These are phyloP conservation scores for Lobophora halterata DNA, from an alignment of 2,888 invertebrate species.

Conservation along the genomic window DNA sequence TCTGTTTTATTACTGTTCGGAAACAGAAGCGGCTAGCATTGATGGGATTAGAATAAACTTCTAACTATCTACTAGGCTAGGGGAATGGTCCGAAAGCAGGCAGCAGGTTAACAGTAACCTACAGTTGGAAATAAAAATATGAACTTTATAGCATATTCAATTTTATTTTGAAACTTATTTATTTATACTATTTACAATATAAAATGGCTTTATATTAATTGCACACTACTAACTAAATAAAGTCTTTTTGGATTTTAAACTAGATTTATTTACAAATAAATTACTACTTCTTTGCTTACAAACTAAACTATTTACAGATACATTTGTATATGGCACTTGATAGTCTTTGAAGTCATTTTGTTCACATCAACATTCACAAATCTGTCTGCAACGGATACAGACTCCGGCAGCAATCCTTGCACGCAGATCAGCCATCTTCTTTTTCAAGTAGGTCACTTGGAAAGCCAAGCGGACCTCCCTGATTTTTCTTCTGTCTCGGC, in stretches of 20 bases:
- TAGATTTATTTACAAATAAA: slow-evolving; percentile 3
- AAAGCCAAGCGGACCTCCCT: slow-evolving; percentile 97
- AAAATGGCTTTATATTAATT: slow-evolving; percentile 10
- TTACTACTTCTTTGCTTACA: not conserved
- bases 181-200: not conserved
- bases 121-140: not conserved
- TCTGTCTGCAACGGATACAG: slow-evolving; percentile 43
- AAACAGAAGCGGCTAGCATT: slow-evolving; percentile 23
- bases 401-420: slow-evolving; percentile 82
- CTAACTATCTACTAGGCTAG: no score
- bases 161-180: not conserved
- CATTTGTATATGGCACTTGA: slow-evolving; percentile 27
- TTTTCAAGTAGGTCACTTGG: slow-evolving; percentile 91
- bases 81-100: no score
- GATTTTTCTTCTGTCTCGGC: slow-evolving; percentile 91
- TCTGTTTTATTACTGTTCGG: slow-evolving; percentile 18
- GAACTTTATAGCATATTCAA: not conserved
- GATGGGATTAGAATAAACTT: slow-evolving; percentile 16
- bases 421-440: slow-evolving; percentile 90
- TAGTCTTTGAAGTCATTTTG: slow-evolving; percentile 10
- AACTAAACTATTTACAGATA: slow-evolving; percentile 1
- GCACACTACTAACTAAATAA: slow-evolving; percentile 12
- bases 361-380: slow-evolving; percentile 36
- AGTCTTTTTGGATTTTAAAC: no score
- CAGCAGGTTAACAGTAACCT: no score